A percentile compares a stretch with the other conserved stretches of the same genome.
phyloP scores from a whole-genome alignment of 1,140 invertebrate genomes.

The Dendrolimus kikuchii region DNA sequence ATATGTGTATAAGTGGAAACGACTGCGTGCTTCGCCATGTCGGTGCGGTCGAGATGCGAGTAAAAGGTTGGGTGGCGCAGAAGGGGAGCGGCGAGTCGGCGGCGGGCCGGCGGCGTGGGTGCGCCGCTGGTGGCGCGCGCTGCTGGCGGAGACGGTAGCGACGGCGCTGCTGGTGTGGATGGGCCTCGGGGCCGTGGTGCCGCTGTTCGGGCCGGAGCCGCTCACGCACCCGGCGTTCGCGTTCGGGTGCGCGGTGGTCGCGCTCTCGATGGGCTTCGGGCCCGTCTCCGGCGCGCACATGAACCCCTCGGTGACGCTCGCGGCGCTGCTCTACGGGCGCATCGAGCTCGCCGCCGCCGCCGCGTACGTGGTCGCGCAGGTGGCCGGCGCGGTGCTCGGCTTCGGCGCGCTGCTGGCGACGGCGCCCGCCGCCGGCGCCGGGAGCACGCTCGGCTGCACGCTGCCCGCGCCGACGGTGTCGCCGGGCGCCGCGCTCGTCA shows the following conservation, averaged over 20 bases:
- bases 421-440: conserved; percentile 12
- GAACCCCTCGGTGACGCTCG: conserved; percentile 55
- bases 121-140: conserved; percentile 39
- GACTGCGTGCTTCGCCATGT: no score
- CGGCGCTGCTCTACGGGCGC: conserved; percentile 31
- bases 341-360: conserved; percentile 13
- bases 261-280: conserved; percentile 41
- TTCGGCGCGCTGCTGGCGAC: conserved; percentile 14
- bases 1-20: no score
- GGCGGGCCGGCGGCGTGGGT: conserved; percentile 19
- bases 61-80: no score
- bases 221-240: conserved; percentile 47
- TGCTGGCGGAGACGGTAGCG: conserved; percentile 39
- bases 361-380: conserved; percentile 24
- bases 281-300: conserved; percentile 53
- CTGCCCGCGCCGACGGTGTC: conserved; percentile 12
- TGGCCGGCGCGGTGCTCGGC: conserved; percentile 13
- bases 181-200: conserved; percentile 33
- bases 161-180: conserved; percentile 51
- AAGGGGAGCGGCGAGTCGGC: neutral
- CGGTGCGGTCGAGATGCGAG: no score
- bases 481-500: conserved; percentile 13
- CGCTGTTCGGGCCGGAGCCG: conserved; percentile 13
- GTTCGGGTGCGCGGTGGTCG: conserved; percentile 48
- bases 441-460: conserved; percentile 20